These are phyloP conservation scores for Turritopsis rubra DNA, from an alignment of 30 jellyfish, hydroid and myxozoan genomes.

Conservation along the genomic window DNA sequence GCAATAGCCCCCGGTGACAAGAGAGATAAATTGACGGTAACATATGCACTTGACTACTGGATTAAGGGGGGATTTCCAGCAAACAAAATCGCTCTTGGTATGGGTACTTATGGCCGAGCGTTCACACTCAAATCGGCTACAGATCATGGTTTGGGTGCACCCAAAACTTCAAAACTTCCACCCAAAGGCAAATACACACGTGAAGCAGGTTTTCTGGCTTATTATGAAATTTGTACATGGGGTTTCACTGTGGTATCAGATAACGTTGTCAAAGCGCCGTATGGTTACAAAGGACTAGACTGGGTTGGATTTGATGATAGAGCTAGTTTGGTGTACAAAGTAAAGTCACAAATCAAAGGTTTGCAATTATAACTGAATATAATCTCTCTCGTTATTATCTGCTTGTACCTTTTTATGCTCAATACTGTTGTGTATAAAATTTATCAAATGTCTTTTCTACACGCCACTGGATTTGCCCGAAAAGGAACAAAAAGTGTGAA, in stretches of 20 bases:
- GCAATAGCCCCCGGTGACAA: neutral
- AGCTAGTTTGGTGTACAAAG: conserved; percentile 33
- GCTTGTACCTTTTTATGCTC: too few species aligned
- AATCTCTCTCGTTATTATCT: too few species aligned
- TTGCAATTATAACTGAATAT: too few species aligned
- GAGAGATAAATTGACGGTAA: conserved; percentile 28
- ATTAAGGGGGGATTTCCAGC: conserved; percentile 49
- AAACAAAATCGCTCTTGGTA: conserved; percentile 45
- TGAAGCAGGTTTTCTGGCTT: conserved; percentile 56
- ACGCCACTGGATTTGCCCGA: too few species aligned
- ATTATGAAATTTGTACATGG: conserved; percentile 43
- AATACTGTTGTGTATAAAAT: too few species aligned
- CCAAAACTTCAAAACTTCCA: conserved; percentile 7
- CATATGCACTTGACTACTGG: conserved; percentile 48
- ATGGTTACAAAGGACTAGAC: conserved; percentile 42
- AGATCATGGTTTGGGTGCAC: conserved; percentile 45
- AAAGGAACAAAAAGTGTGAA: too few species aligned
- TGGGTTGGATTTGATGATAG: conserved; percentile 51
- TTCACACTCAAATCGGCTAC: conserved; percentile 26
- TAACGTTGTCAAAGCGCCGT: conserved; percentile 35
- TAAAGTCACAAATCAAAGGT: conserved; percentile 26
- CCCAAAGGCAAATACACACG: conserved; percentile 44
- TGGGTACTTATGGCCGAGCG: conserved; percentile 58
- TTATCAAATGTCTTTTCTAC: too few species aligned
- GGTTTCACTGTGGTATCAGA: conserved; percentile 43